Evolutionary conservation across 2,113 vertebrate genomes (phyloP), one percentile per base, ranked within the genome.

Genomic region (Naja naja): DNA sequence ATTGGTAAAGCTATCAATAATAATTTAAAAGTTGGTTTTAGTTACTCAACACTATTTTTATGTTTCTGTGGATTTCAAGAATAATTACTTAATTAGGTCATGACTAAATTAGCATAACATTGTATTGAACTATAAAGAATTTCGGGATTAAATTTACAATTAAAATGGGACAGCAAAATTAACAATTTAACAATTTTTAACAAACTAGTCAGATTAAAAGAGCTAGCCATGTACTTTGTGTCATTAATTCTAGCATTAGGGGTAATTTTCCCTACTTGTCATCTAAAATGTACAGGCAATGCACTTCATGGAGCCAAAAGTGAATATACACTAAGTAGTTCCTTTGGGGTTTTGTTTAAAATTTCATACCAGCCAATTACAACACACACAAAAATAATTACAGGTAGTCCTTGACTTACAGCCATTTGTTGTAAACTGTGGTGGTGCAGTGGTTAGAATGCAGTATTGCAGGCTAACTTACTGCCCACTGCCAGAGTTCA

Each of bases 81-180:
- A 92, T 90, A 93, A 92, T 96, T 94, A 93, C 52, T 93, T 93
- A 96, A 93, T 86, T 93, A 94, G 58, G 88, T 89, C 90, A 30
- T 60, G 93, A 91, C 95, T 96, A 94, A 96, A 96, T 96, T 94
- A 96, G 91, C 93, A 91, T 91, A 93, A 94, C 86, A 94, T 89
- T 81, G 69, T 39, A 39, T 20, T 94, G 47, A 95, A 86, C 47
- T 92, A 52, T 53, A 95, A 94, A 60, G 92, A 93, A 95, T 94
- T 95, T 91, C 6, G 34, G 6, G 12, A 87, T 90, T 90, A 58
- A 85, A 89, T 85, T 56, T 81, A 56, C 22, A 89, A 47, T 34
- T 47, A 52, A 52, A 64, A 3, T 87, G 88, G 85, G 34, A 92
- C 54, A 54, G 8, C 9, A 49, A 23, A 20, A 86, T 49, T 39